Percentiles rank a stretch among this genome's conserved stretches.
Conservation (phyloP, 37 sponge, comb jelly and placozoan genomes). For the Chondrosia reniformis region DNA sequence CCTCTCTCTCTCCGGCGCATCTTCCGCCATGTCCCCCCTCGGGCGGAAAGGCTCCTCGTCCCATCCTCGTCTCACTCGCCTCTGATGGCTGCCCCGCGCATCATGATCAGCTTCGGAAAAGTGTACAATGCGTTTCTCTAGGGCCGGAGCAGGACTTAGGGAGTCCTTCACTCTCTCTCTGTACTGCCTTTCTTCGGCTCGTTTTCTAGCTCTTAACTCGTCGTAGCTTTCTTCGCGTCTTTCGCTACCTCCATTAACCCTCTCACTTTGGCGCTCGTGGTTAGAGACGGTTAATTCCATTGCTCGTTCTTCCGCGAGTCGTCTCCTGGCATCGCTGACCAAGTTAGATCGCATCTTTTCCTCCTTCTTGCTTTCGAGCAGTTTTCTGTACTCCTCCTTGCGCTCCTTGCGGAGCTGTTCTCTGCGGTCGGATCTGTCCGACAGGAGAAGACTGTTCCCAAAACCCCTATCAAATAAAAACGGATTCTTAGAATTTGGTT, state of each 20-base stretch:
- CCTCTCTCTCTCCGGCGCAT: conserved; percentile 42
- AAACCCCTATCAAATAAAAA: too few species aligned
- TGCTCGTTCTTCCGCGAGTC: conserved; percentile 5
- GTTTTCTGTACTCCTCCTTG: background rate
- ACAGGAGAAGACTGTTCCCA: background rate
- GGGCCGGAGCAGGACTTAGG: too few species aligned
- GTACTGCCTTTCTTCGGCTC: conserved; percentile 1
- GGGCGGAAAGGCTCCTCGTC: background rate
- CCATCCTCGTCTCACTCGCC: background rate
- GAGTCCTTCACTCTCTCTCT: conserved; percentile 19
- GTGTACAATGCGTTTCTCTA: background rate
- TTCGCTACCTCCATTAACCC: background rate
- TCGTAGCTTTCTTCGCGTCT: conserved; percentile 13
- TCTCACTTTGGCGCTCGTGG: background rate
- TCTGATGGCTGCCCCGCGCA: background rate
- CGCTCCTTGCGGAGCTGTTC: conserved; percentile 11
- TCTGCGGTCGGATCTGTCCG: background rate
- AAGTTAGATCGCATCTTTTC: background rate
- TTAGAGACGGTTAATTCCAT: background rate
- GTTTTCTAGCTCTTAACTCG: background rate
- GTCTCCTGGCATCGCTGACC: conserved; percentile 4
- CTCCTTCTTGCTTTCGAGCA: background rate
- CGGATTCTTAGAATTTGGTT: too few species aligned
- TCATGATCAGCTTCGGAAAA: background rate
- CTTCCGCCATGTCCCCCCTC: conserved; percentile 41